Conservation (phyloP, 2,113 vertebrate species). For the Antigone vipio region DNA sequence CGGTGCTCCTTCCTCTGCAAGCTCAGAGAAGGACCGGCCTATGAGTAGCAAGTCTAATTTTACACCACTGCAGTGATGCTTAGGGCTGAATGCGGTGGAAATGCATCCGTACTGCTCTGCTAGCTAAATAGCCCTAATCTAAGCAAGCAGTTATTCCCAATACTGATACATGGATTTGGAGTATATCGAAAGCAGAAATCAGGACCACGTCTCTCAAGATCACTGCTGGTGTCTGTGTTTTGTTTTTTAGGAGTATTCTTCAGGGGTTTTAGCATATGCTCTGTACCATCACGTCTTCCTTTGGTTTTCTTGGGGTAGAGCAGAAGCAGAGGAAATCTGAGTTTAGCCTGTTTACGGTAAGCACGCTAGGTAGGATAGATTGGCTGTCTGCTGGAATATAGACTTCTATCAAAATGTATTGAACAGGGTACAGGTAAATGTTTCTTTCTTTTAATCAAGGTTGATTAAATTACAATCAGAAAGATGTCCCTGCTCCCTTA, state of each 20-base stretch:
- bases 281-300: neutral
- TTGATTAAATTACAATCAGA: conserved; percentile 59
- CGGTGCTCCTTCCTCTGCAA: neutral
- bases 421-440: conserved; percentile 22
- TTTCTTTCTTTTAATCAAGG: conserved; percentile 66
- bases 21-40: neutral
- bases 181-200: neutral
- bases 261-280: neutral
- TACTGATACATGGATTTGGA: neutral
- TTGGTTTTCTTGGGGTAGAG: neutral
- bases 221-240: neutral
- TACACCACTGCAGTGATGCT: neutral
- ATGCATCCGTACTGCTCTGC: neutral
- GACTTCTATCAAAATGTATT: conserved; percentile 45
- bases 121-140: neutral
- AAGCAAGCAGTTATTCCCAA: neutral
- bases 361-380: neutral
- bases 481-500: conserved; percentile 27
- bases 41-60: neutral
- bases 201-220: neutral
- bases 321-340: neutral
- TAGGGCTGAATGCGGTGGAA: neutral
- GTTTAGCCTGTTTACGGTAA: neutral
- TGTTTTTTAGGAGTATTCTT: neutral
- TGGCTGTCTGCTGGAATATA: neutral